Evolutionary conservation across 2,797 vertebrate species (phyloP), one percentile per base, ranked within the genome.

Genomic region (Hylomyscus alleni): DNA sequence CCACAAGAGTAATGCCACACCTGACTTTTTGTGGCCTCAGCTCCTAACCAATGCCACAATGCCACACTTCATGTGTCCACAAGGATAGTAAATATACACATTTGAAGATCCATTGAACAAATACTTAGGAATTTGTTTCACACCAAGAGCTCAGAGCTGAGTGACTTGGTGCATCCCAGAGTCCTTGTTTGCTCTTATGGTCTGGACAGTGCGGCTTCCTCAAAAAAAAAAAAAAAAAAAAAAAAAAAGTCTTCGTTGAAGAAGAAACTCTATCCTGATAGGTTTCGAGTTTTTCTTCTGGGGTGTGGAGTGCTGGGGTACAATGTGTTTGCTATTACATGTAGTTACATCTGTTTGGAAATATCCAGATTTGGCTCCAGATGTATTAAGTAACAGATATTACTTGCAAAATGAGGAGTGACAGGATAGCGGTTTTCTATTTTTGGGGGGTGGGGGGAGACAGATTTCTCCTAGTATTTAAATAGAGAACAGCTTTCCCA

Each of bases 41-140:
- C 83, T 83, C 69, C 73, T 86, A 72, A 56, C 77, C 52, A 44
- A 13, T 40, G 62, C 62, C 65, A n/a, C n/a, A 97, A 40, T 6
- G 44, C 44, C 44, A 44, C 44, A 44, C 69, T 22, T 77, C 58
- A 31, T 24, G 60, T 93, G 89, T 90, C 11, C 29, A 58, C 73
- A 44, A 90, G 89, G 89, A 82, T 82, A 94, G 67, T 94, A 90
- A 91, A 89, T 50, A 89, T 81, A 80, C 47, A 96, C 90, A 78
- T 82, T 65, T 67, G 85, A 85, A 73, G 40, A 40, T 93, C 72
- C 14, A 1, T 19, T 88, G 72, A 93, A 67, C 81, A 96, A 85
- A 94, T 83, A 91, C 77, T 94, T 95, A 81, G 89, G 22, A 86
- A 89, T 40, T 72, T 95, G 56, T 67, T 95, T 0, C 14, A 31